Evolutionary conservation across 2,113 vertebrate genomes (phyloP).

Genomic region (Taurulus bubalis): DNA sequence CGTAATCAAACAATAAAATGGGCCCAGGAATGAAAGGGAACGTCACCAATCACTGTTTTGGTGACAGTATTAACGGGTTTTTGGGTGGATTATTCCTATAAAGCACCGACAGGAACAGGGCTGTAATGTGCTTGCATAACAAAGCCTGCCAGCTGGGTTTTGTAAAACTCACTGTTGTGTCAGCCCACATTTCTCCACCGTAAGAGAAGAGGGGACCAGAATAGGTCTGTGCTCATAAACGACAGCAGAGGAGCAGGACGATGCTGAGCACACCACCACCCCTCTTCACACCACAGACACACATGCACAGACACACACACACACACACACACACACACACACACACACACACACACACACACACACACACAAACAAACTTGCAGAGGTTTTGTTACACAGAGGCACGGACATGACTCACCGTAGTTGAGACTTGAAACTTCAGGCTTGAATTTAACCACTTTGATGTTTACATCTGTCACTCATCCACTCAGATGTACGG

Average conservation of each 20-base stretch:
- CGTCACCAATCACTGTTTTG: conserved; percentile 22
- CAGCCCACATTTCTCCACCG: conserved; percentile 40
- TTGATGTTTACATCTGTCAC: conserved; percentile 41
- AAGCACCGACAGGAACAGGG: conserved; percentile 36
- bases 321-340: conserved; percentile 1
- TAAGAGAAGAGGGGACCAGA: conserved; percentile 25
- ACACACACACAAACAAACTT: conserved; percentile 1
- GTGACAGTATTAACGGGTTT: conserved; percentile 27
- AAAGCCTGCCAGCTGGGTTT: conserved; percentile 54
- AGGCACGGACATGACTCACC: conserved; percentile 41
- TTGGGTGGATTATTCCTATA: conserved; percentile 43
- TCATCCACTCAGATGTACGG: neutral
- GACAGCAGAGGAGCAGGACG: conserved; percentile 18
- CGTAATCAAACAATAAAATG: conserved; percentile 9
- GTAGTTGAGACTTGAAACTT: conserved; percentile 29
- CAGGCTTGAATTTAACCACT: conserved; percentile 39
- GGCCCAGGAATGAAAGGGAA: neutral
- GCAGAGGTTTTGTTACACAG: neutral
- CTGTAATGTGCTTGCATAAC: conserved; percentile 45
- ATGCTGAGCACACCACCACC: conserved; percentile 6
- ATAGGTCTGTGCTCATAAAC: conserved; percentile 19
- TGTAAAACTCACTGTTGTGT: conserved; percentile 37
- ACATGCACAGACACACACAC: neutral
- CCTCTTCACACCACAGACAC: neutral
- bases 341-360: conserved; percentile 17